Evolutionary conservation across 2,797 vertebrate species (phyloP).

Genomic region (Diplodus puntazzo): DNA sequence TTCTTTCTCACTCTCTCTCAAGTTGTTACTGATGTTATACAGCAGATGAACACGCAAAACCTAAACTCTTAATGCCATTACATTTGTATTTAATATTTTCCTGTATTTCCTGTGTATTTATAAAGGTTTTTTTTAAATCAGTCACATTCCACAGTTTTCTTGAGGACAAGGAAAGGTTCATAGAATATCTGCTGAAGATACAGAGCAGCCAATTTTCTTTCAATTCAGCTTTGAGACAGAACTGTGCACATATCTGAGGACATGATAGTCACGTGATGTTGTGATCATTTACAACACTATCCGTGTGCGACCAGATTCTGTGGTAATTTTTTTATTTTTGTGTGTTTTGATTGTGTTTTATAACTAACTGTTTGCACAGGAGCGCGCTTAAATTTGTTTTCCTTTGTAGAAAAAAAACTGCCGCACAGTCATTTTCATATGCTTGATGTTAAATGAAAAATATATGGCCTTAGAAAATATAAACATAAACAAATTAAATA

Average conservation of each 20-base stretch:
- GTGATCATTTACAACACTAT: background rate
- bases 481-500: background rate
- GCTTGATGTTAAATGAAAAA: background rate
- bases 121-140: background rate
- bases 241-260: too few relatives aligned
- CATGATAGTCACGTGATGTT: background rate
- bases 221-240: too few relatives aligned
- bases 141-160: background rate
- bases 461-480: background rate
- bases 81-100: background rate
- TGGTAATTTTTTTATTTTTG: background rate
- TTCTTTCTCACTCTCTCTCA: background rate
- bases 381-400: background rate
- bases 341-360: background rate
- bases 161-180: background rate
- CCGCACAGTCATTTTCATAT: background rate
- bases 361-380: background rate
- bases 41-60: background rate
- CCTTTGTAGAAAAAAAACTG: background rate
- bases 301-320: background rate
- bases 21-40: background rate
- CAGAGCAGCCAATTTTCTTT: background rate
- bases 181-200: background rate
- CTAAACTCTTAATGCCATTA: background rate
- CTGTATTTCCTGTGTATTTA: background rate